Conservation (phyloP, 2,113 vertebrate genomes). For the Sceloporus undulatus region DNA sequence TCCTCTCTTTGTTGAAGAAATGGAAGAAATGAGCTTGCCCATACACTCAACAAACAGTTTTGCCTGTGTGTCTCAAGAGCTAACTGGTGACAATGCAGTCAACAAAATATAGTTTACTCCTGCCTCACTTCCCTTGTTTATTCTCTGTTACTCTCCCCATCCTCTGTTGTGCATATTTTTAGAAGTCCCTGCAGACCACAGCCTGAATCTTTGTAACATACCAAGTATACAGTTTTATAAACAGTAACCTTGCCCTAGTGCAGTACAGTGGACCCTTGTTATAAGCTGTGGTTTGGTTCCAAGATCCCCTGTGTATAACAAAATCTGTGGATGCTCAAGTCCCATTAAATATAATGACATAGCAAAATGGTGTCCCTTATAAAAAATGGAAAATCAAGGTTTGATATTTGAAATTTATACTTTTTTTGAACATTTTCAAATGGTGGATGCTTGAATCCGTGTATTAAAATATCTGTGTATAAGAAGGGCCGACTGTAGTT, state of each 20-base stretch:
- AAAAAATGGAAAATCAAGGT: too few relatives aligned
- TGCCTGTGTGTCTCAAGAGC: neutral
- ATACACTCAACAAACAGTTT: too few relatives aligned
- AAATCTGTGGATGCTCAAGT: too few relatives aligned
- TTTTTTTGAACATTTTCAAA: too few relatives aligned
- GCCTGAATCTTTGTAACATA: neutral
- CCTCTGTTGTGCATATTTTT: neutral
- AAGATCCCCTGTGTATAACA: too few relatives aligned
- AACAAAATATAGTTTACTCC: neutral
- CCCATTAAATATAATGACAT: too few relatives aligned
- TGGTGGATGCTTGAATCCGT: too few relatives aligned
- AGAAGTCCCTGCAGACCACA: neutral
- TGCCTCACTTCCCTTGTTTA: neutral
- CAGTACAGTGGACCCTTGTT: neutral
- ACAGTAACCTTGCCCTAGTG: neutral
- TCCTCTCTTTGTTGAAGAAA: neutral
- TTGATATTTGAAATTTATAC: too few relatives aligned
- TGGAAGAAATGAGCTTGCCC: neutral
- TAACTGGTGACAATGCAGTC: neutral
- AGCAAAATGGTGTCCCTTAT: too few relatives aligned
- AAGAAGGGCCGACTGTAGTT: neutral
- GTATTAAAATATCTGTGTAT: too few relatives aligned
- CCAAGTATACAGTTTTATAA: neutral
- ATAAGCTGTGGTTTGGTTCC: too few relatives aligned
- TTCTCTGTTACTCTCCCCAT: too few relatives aligned